Base-by-base conservation (phyloP, 2,113 vertebrate genomes). In the Todiramphus saurophagus region DNA sequence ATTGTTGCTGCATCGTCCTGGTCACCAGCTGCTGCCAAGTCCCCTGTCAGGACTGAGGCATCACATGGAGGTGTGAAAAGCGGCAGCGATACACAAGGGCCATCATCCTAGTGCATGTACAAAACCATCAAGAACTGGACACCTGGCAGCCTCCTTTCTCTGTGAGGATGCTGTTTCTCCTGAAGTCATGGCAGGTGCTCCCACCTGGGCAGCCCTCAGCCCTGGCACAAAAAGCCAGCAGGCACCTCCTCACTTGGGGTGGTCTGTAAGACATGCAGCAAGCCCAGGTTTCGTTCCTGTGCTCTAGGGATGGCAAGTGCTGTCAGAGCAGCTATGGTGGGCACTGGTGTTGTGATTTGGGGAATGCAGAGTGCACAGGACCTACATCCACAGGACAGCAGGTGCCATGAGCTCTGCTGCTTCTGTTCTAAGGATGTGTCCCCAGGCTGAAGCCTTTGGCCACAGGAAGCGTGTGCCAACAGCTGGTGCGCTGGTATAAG, bases 341-440 rank as follows among this genome's bases (percentile, higher is more conserved):
- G 31, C 50, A 28, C 31, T 5, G 3, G 16, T 0, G 0, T 8
- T 3, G 0, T 24, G 53, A 51, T 16, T 48, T 6, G 10, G 13
- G 39, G 28, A 80, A 19, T 4, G 31, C 41, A 86, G 59, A 76
- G 44, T 15, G 86, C 43, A 43, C 30, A 80, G n/a, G 43, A 89
- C 41, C 53, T 24, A 11, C 0, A 0, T 41, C 28, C 60, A 37
- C 25, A 23, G 56, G 25, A 72, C 12, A 55, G 16, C 9, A 50
- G 64, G 35, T 1, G 3, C 33, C 73, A 60, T 0, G 0, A 82
- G 17, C 13, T 82, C 35, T 68, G 23, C 31, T 51, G n/a, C 46
- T 86, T 21, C 1, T 5, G 5, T 48, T 90, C 86, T 81, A 63
- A 83, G 31, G 59, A 41, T 59, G 81, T 81, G 14, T 37, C 23